These are phyloP conservation scores for Trachemys scripta DNA, from an alignment of 2,113 vertebrate species.

Conservation along the genomic window DNA sequence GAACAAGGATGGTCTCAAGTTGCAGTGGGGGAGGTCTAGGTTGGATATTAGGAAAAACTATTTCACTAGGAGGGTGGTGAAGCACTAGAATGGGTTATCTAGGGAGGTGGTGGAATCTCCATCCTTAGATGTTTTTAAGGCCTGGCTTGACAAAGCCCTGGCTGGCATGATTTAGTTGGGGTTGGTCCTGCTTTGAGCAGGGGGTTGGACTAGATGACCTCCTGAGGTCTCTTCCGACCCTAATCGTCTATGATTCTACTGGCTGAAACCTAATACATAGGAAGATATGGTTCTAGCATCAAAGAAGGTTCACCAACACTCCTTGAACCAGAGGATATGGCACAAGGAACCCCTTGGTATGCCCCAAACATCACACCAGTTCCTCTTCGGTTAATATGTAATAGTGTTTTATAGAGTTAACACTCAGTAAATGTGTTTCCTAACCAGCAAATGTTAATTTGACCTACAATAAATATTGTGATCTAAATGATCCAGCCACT, in stretches of 20 bases:
- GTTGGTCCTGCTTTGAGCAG: too few species aligned
- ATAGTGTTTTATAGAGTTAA: neutral
- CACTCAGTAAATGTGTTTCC: fast-evolving
- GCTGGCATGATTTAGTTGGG: too few species aligned
- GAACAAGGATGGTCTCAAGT: too few species aligned
- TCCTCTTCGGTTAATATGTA: neutral
- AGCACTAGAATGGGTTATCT: too few species aligned
- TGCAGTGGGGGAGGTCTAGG: too few species aligned
- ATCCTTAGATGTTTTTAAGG: too few species aligned
- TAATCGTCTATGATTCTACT: neutral
- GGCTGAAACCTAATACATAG: neutral
- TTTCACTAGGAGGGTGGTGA: too few species aligned
- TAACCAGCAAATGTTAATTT: neutral
- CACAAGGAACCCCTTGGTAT: neutral
- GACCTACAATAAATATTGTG: neutral
- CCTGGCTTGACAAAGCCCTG: too few species aligned
- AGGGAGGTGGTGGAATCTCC: too few species aligned
- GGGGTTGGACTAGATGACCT: too few species aligned
- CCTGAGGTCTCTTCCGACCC: too few species aligned
- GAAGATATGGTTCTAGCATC: neutral
- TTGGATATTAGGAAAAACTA: too few species aligned
- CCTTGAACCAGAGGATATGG: neutral
- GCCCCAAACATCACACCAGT: neutral
- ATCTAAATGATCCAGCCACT: neutral
- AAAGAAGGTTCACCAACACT: neutral